Percentiles rank a stretch among this genome's conserved stretches.
phyloP scores from a whole-genome alignment of 1,140 invertebrate genomes.

The Galleria mellonella region DNA sequence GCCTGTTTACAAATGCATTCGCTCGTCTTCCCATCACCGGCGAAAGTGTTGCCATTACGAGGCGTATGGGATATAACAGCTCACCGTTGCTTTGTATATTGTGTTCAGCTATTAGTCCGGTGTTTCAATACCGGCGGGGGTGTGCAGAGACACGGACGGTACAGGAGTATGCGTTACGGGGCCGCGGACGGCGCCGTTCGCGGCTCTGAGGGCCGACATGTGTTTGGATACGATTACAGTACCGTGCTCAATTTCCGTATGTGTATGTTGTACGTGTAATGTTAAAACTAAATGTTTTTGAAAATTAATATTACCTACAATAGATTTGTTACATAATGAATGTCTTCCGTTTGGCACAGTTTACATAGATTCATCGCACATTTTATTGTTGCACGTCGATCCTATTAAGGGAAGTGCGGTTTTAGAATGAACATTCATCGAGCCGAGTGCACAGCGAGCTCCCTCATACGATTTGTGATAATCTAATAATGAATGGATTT shows the following conservation, averaged over 20 bases:
- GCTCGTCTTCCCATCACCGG: too few relatives aligned
- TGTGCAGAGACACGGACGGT: too few relatives aligned
- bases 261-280: constrained; percentile 67
- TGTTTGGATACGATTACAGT: constrained; percentile 54
- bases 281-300: constrained; percentile 58
- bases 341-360: constrained; percentile 72
- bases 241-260: constrained; percentile 69
- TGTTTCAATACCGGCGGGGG: too few relatives aligned
- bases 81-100: background rate
- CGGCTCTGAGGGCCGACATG: constrained; percentile 25
- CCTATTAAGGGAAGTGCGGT: constrained; percentile 21
- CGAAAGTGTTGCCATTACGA: too few relatives aligned
- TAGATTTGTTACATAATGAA: constrained; percentile 66
- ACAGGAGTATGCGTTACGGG: constrained; percentile 23
- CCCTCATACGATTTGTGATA: constrained; percentile 66
- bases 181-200: constrained; percentile 9
- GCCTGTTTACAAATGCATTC: too few relatives aligned
- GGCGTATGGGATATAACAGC: background rate
- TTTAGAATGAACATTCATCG: constrained; percentile 26
- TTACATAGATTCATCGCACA: constrained; percentile 57
- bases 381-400: constrained; percentile 51
- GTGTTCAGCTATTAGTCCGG: background rate
- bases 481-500: constrained; percentile 44
- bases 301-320: constrained; percentile 48
- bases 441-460: constrained; percentile 65